Base-by-base conservation (phyloP, 2,113 vertebrate genomes). In the Natator depressus region DNA sequence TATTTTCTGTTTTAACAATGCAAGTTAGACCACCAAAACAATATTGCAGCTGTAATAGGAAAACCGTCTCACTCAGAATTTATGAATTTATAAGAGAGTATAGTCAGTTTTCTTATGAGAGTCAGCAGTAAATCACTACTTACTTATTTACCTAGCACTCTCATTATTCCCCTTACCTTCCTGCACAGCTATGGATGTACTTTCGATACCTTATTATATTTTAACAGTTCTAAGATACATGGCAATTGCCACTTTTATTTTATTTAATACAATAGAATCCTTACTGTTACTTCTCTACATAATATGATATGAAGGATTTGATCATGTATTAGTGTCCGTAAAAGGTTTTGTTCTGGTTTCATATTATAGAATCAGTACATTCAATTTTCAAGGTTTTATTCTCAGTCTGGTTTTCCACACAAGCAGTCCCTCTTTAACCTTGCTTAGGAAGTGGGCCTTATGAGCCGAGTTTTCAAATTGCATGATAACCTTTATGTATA, bases 61-160 rank as follows among this genome's bases (percentile, higher is more conserved):
- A 97, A 97, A 47, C 86, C 89, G 94, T 94, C 95, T 86, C 84
- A 1, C 91, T 87, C 2, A 0, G 82, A 89, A 97, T 95, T 97
- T 97, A 96, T 96, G 95, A 94, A 89, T 97, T 95, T 95, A 89
- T 89, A 91, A 94, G 78, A 96, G 86, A 85, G 50, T 93, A 89
- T 3, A 93, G 89, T 93, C 47, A 46, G 94, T 90, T 96, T 90
- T 86, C 94, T 59, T 50, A 20, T 50, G 57, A 84, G 89, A 85
- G 93, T 94, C 91, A 80, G 29, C 78, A 89, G 25, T 93, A 95
- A 97, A 95, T 97, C 94, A 94, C 82, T 88, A n/a, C 57, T 91
- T 57, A 78, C 65, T n/a, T 69, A n/a, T n/a, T 69, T 69, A 38
- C 80, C 88, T 89, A 62, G 49, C 25, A 78, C 81, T 59, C 29